phyloP scores from a whole-genome alignment of 2,113 vertebrate species.

The Silurus glanis region DNA sequence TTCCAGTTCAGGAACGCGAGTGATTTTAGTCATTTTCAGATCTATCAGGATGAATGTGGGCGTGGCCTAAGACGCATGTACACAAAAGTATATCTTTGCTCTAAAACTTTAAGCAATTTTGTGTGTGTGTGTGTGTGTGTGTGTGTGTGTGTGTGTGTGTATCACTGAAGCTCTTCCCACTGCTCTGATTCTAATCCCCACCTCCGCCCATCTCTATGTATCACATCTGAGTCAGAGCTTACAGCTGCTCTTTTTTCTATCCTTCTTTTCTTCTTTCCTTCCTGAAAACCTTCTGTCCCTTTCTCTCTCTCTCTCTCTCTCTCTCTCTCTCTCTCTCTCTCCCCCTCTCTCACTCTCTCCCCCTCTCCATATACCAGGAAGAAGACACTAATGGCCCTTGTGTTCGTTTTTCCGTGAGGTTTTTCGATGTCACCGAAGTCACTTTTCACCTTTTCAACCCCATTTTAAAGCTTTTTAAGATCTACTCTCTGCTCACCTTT shows the following conservation, averaged over 20 bases:
- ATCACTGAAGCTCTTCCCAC: constrained; percentile 29
- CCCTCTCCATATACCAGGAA: constrained; percentile 16
- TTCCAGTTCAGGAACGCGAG: no score
- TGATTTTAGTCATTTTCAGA: no score
- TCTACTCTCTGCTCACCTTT: constrained; percentile 7
- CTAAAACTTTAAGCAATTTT: background rate
- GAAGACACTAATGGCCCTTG: constrained; percentile 24
- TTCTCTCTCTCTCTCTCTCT: no score
- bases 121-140: background rate
- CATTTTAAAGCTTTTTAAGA: constrained; percentile 31
- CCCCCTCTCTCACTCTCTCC: no score
- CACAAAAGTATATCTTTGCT: background rate
- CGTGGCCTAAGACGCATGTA: background rate
- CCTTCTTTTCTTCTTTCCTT: background rate
- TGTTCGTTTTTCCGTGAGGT: background rate
- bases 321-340: no score
- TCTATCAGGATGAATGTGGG: no score
- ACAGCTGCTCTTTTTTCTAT: background rate
- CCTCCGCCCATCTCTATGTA: constrained; percentile 13
- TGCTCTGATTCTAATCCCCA: constrained; percentile 31
- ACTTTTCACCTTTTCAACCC: constrained; percentile 40
- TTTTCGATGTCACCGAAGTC: constrained; percentile 22
- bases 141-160: background rate
- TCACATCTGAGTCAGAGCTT: constrained; percentile 21
- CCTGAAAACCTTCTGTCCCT: background rate